Evolutionary conservation across 35 echinoderm and acorn worm species (phyloP), one percentile per base, ranked within the genome.

Genomic region (Heliocidaris tuberculata): DNA sequence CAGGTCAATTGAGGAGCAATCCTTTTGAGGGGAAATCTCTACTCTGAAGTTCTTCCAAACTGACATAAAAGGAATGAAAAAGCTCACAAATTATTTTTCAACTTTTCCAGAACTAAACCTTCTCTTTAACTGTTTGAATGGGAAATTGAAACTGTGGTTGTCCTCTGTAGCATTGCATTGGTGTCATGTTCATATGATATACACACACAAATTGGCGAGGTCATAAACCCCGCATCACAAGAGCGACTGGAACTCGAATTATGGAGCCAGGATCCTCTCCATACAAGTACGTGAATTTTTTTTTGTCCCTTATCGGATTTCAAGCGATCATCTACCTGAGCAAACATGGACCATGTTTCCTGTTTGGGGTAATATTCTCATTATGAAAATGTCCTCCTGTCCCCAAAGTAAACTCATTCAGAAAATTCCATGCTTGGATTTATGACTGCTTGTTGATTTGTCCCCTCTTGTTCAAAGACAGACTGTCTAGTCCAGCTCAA

Each of bases 391-490:
- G 48, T 52, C 91, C 91, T 90, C 31, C 88, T 30, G 60, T 65
- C 89, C 56, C 13, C 35, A 2, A 32, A 65, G 85, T 48, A 95
- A 47, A 90, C 90, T 95, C 27, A 88, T 90, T 54, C 48, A 89
- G 88, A 48, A 19, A 31, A 60, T 50, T 60, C 29, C 61, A 90
- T 16, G 54, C 24, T 31, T 24, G 24, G 42, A 4, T 59, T 59
- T 48, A 52, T 93, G 54, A 31, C 54, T 93, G 92, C 4, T 59
- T 59, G 48, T 4, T 13, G 54, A n/a, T 31, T 21, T n/a, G 21
- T 7, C 15, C 65, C 65, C 65, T 27, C 65, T 27, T 78, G 8
- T n/a, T n/a, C 65, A 78, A 78, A 78, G 15, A 78, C 65, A 78
- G 27, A 19, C 65, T 78, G 65, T 78, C 65, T 78, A 78, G 21